Evolutionary conservation across 2,888 invertebrate genomes (phyloP).

Genomic region (Thecocarcelia acutangulata): DNA sequence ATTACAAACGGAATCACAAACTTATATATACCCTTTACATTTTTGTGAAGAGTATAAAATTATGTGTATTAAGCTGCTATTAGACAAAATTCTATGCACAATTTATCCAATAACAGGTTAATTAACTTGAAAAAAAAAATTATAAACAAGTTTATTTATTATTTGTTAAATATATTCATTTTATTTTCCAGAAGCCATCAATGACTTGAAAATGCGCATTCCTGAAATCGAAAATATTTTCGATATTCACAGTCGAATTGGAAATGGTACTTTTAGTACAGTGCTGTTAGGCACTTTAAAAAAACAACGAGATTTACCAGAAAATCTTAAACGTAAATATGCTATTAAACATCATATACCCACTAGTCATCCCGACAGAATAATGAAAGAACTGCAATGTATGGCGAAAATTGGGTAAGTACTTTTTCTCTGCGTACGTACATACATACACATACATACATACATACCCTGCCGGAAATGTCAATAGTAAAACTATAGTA

Average conservation of each 20-base stretch:
- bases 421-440: neutral
- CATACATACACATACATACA: neutral
- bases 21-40: too few species aligned
- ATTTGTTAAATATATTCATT: neutral
- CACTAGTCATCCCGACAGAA: slow-evolving; percentile 90
- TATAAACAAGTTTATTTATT: too few species aligned
- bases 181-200: slow-evolving; percentile 76
- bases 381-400: slow-evolving; percentile 91
- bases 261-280: slow-evolving; percentile 93
- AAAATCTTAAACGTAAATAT: slow-evolving; percentile 84
- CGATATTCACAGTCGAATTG: slow-evolving; percentile 87
- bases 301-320: slow-evolving; percentile 79
- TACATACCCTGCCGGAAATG: too few species aligned
- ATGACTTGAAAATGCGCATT: slow-evolving; percentile 81
- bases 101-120: too few species aligned
- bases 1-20: too few species aligned
- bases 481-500: too few species aligned
- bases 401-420: slow-evolving; percentile 88
- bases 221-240: slow-evolving; percentile 86
- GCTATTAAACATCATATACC: slow-evolving; percentile 94
- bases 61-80: too few species aligned
- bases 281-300: slow-evolving; percentile 89
- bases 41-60: too few species aligned
- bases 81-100: too few species aligned
- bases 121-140: too few species aligned